Percentiles rank a stretch among this genome's conserved stretches.
phyloP scores from a whole-genome alignment of 2,113 vertebrate species.

The Crotalus horridus region DNA sequence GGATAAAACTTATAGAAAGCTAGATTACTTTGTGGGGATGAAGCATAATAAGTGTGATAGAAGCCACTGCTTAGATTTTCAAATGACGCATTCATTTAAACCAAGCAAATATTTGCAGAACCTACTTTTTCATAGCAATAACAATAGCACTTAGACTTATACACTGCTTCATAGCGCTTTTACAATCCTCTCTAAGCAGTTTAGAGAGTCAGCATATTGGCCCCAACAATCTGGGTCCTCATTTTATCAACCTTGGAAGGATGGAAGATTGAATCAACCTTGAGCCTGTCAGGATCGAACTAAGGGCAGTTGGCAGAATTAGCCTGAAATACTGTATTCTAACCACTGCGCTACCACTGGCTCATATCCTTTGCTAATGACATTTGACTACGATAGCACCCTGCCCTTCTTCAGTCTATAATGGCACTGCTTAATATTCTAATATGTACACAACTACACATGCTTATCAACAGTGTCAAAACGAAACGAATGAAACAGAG shows the following conservation, averaged over 20 bases:
- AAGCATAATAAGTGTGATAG: not conserved
- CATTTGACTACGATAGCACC: not conserved
- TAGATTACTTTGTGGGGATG: not conserved
- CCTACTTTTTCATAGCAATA: not conserved
- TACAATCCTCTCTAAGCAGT: not conserved
- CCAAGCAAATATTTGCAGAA: not conserved
- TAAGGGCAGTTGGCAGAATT: not conserved
- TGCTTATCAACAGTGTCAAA: not conserved
- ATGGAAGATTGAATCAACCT: not conserved
- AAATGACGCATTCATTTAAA: not conserved
- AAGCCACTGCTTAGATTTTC: not conserved
- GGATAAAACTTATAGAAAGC: not conserved
- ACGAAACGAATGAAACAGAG: not conserved
- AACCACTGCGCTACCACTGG: not conserved
- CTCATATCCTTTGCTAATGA: not conserved
- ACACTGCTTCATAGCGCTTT: not conserved
- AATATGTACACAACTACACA: not conserved
- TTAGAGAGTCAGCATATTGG: not conserved
- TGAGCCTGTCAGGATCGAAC: not conserved
- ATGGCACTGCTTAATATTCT: not conserved
- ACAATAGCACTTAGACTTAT: not conserved
- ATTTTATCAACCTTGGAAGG: not conserved
- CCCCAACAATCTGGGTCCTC: not conserved
- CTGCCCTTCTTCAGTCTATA: not conserved
- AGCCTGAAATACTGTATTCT: not conserved